Conservation (phyloP, 2,113 vertebrate species). For the Strix aluco region DNA sequence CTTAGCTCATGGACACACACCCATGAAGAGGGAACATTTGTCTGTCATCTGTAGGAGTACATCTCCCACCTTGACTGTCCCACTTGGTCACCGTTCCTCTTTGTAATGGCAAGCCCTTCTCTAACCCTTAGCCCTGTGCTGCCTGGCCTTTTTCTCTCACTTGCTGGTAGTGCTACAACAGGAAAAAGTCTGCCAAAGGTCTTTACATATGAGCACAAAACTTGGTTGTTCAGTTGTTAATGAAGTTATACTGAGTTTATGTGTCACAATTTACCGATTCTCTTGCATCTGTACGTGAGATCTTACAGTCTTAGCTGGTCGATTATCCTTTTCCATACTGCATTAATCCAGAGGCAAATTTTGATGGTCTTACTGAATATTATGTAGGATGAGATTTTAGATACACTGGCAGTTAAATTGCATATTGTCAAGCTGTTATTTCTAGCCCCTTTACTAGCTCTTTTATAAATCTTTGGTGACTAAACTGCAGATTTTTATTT, state of each 20-base stretch:
- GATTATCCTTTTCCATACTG: neutral
- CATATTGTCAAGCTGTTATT: neutral
- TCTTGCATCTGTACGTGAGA: neutral
- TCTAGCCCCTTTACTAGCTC: neutral
- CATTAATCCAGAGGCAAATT: neutral
- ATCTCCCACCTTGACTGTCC: neutral
- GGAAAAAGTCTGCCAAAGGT: neutral
- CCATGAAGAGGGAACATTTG: neutral
- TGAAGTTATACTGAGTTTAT: neutral
- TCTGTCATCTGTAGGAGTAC: neutral
- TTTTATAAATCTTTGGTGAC: neutral
- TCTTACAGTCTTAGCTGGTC: neutral
- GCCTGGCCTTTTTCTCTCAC: neutral
- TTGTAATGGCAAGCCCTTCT: neutral
- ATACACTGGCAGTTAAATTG: constrained; percentile 7
- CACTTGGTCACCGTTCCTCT: neutral
- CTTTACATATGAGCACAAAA: neutral
- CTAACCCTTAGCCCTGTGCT: neutral
- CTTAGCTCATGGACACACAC: neutral
- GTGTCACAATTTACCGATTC: neutral
- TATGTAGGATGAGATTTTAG: neutral
- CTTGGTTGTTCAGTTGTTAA: neutral
- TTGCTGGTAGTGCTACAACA: neutral
- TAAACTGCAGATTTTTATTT: neutral
- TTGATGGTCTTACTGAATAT: constrained; percentile 20